Base-by-base conservation (phyloP, 2,888 invertebrate species). In the Synanthedon myopaeformis region DNA sequence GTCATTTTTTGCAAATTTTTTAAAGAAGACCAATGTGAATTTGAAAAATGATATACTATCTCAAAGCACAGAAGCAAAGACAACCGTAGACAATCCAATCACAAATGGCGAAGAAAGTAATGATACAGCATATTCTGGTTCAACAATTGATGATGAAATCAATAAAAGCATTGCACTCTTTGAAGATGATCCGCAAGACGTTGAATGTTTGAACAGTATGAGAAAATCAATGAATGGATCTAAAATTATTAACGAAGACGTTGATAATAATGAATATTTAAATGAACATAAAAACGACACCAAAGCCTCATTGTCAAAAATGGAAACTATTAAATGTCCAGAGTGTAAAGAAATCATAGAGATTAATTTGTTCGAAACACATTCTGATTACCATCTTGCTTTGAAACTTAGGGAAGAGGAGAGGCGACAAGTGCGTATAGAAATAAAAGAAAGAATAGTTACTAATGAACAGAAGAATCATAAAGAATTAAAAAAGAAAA, bases 321-420 rank as follows among this genome's bases (percentile, higher is more conserved):
- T 58, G 19, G 73, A 75, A 51, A 67, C 59, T 11, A 69, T 76
- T 51, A 59, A 65, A 51, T 96, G 96, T 74, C 70, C 88, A 2
- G 89, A 92, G 66, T 96, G 96, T 76, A 86, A 88, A 4, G 89
- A 90, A 68, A 69, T 74, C 49, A 78, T 96, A 65, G 67, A 84
- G 23, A 61, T 81, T 3, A 82, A 89, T 69, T 89, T 90, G 56
- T 73, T 92, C 55, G 89, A 89, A 41, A 91, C 90, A 55, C 96
- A 96, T 76, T 76, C 90, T 12, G 96, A 94, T 72, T 92, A 90
- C 65, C 95, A 95, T 74, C 80, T 92, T 53, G 94, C 95, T 0
- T 74, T 91, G 55, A 89, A 91, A 60, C 70, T 94, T 10, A 90
- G 91, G 63, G 88, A 90, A 42, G 89, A 92, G 69, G 86, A 90